Base-by-base conservation (phyloP, 2,113 vertebrate genomes). In the Hylia prasina region DNA sequence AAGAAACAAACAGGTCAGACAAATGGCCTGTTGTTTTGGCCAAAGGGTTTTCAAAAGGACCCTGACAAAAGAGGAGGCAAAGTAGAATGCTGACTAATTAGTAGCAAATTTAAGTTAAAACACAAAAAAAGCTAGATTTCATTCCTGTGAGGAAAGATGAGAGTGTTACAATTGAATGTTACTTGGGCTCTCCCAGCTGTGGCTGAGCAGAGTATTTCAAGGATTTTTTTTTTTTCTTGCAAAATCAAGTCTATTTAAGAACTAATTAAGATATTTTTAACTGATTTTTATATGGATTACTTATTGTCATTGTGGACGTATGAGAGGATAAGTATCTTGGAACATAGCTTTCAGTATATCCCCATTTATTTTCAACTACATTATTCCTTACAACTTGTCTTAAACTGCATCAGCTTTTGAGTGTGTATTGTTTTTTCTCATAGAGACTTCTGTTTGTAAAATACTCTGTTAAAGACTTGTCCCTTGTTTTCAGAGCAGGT, bases 201-300 rank as follows among this genome's bases (percentile, higher is more conserved):
- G 42, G 11, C 18, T 28, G 13, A 84, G 13, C 18, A 19, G 68
- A 61, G 8, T 69, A 78, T 63, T 76, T 45, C 4, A 73, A 61
- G 6, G 3, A 8, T 10, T 28, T 6, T 13, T n/a, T 39, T 57
- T 82, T 25, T 61, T 39, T 60, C 44, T 37, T 11, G 0, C 10
- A 47, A 84, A 87, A 63, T 45, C 31, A 51, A 71, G 3, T 75
- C 1, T 40, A 44, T 13, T 66, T 85, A 4, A 48, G 91, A 92
- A 31, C 8, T 57, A 1, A 1, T 20, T 53, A n/a, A n/a, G n/a
- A n/a, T n/a, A n/a, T 45, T 66, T 17, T 56, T 44, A 2, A 2
- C 3, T 16, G 9, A 25, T 79, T 69, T 71, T 47, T 47, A 51
- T 13, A 9, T 51, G 23, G 11, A 14, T 70, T 57, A 35, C 23